Base-by-base conservation (phyloP, 2,797 vertebrate genomes). In the Capromys pilorides region DNA sequence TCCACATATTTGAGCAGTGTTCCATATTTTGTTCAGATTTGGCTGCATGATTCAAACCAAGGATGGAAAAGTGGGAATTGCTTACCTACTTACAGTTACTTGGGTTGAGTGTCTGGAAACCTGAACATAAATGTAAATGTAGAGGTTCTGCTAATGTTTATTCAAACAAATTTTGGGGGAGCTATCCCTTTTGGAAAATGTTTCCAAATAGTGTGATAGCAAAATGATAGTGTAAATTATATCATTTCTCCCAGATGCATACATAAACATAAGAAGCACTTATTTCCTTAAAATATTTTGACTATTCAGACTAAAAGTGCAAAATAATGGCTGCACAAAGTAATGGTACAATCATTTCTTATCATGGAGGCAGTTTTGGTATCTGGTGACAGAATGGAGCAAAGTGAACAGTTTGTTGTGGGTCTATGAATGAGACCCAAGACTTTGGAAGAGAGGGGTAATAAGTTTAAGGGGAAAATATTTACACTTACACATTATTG, bases 211-310 rank as follows among this genome's bases (percentile, higher is more conserved):
- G 4, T 22, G 2, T 96, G 95, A 83, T 93, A 96, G 86, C 61
- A 95, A 92, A 97, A 94, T 92, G 94, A 5, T 80, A 41, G 59
- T 95, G 49, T 96, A 87, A 97, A 95, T 51, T 95, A 39, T 96
- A 95, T 96, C 71, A 83, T 94, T 77, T 96, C 49, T 2, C 80
- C 84, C 79, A 57, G 84, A 78, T 93, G 88, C 88, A 94, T 97
- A 77, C 86, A 67, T 96, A 96, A 16, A 54, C 14, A 54, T 67
- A 80, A 36, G 81, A 92, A 93, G 39, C 69, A 54, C 2, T 61
- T 59, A 87, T 87, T 80, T 91, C 91, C 81, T 82, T 95, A 71
- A 92, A 96, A 66, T 61, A 7, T 95, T 91, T 96, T 86, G n/a
- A 49, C 94, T 19, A 8, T 86, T 93, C 95, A 89, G 67, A 83